Conservation (phyloP, 2,797 vertebrate species). For the Eutrigla gurnardus region DNA sequence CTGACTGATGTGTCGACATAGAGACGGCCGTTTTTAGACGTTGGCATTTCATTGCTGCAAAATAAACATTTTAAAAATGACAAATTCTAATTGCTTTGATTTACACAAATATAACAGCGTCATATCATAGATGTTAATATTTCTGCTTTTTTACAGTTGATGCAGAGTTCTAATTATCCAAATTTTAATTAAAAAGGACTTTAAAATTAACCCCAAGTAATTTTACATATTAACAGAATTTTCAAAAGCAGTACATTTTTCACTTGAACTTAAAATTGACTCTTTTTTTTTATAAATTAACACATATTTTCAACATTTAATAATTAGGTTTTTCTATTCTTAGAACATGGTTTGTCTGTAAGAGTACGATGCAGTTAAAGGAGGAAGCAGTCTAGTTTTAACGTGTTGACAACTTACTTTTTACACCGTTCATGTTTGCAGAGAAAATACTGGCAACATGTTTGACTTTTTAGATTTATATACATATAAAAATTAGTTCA, state of each 20-base stretch:
- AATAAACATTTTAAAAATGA: neutral
- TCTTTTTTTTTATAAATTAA: neutral
- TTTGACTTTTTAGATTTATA: slow-evolving; percentile 17
- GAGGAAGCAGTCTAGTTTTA: neutral
- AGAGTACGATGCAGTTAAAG: neutral
- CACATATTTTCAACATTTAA: neutral
- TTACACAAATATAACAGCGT: neutral
- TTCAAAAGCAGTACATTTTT: neutral
- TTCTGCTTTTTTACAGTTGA: neutral
- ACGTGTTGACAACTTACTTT: neutral
- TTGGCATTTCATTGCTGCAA: neutral
- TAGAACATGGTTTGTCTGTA: neutral
- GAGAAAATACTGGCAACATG: neutral
- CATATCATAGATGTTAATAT: neutral
- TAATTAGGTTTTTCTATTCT: neutral
- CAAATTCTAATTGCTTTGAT: neutral
- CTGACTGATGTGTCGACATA: neutral
- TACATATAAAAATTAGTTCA: neutral
- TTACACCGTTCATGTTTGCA: slow-evolving; percentile 1
- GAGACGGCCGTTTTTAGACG: neutral
- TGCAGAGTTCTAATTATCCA: neutral
- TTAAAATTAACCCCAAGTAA: neutral
- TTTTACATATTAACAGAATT: neutral
- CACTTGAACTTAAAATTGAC: neutral
- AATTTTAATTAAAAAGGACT: neutral